phyloP scores from a whole-genome alignment of 2,888 invertebrate species.

The Clepsis dumicolana region DNA sequence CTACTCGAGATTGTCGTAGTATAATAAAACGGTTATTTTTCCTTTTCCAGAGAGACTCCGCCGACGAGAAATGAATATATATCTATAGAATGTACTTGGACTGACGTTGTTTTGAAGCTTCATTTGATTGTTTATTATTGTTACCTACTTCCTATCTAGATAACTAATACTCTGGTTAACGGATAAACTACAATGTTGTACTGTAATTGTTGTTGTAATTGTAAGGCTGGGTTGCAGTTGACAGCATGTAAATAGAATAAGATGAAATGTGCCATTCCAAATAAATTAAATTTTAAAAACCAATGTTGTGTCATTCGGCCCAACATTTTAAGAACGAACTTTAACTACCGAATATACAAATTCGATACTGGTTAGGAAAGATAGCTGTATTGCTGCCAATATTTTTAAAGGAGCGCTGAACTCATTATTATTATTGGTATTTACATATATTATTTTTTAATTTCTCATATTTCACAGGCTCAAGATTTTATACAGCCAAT shows the following conservation, averaged over 20 bases:
- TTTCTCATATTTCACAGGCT: too few species aligned
- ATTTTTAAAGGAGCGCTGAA: too few species aligned
- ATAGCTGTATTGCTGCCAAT: too few species aligned
- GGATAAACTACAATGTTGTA: conserved; percentile 49
- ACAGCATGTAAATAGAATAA: conserved; percentile 63
- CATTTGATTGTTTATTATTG: conserved; percentile 45
- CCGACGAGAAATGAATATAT: conserved; percentile 65
- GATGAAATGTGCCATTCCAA: conserved; percentile 70
- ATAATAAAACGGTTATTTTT: conserved; percentile 35
- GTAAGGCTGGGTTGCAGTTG: conserved; percentile 84
- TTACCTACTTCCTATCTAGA: conserved; percentile 49
- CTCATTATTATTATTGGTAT: too few species aligned
- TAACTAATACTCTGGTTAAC: conserved; percentile 65
- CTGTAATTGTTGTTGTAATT: conserved; percentile 61
- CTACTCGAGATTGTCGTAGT: neutral
- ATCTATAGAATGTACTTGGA: conserved; percentile 57
- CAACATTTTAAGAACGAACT: too few species aligned
- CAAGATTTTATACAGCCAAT: too few species aligned
- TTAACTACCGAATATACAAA: too few species aligned
- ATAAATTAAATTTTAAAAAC: conserved; percentile 41
- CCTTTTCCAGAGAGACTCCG: conserved; percentile 71
- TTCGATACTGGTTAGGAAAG: too few species aligned
- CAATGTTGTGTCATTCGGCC: neutral
- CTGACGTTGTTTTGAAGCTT: conserved; percentile 63
- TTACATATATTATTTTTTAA: too few species aligned